These are phyloP conservation scores for Sweltsa coloradensis DNA, from an alignment of 1,140 invertebrate species.

Conservation along the genomic window DNA sequence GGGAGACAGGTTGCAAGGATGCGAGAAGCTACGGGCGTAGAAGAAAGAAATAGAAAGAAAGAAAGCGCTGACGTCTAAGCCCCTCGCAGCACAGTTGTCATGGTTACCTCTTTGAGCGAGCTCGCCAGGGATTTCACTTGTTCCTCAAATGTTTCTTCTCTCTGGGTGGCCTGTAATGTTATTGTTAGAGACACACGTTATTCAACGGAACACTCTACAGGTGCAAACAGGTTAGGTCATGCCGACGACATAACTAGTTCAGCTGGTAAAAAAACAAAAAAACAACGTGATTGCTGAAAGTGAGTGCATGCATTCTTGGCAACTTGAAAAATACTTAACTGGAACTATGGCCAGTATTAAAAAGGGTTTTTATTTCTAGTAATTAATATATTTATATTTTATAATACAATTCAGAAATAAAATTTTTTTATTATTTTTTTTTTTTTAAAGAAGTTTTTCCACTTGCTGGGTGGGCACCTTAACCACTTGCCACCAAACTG, in stretches of 20 bases:
- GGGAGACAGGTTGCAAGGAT: background rate
- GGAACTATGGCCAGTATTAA: no score
- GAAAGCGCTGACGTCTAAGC: background rate
- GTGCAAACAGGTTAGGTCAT: conserved; percentile 3
- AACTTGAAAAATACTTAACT: no score
- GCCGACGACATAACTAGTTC: background rate
- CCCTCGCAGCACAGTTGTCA: background rate
- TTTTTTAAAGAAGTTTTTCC: no score
- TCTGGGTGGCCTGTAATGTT: conserved; percentile 74
- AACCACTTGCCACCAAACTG: no score
- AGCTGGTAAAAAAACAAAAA: background rate
- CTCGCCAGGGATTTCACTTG: conserved; percentile 86
- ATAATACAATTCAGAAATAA: no score
- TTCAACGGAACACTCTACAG: conserved; percentile 23
- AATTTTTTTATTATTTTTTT: no score
- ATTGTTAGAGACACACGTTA: conserved; percentile 1
- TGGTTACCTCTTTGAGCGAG: conserved; percentile 84
- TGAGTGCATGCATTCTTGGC: no score
- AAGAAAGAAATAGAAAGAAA: background rate
- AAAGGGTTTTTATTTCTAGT: no score
- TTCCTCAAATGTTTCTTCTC: conserved; percentile 90
- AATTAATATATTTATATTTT: no score
- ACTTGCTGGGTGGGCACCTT: no score
- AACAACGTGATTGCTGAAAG: no score
- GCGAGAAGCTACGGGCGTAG: background rate